phyloP scores from a whole-genome alignment of 2,888 invertebrate genomes.

The Leucophenga maculata region DNA sequence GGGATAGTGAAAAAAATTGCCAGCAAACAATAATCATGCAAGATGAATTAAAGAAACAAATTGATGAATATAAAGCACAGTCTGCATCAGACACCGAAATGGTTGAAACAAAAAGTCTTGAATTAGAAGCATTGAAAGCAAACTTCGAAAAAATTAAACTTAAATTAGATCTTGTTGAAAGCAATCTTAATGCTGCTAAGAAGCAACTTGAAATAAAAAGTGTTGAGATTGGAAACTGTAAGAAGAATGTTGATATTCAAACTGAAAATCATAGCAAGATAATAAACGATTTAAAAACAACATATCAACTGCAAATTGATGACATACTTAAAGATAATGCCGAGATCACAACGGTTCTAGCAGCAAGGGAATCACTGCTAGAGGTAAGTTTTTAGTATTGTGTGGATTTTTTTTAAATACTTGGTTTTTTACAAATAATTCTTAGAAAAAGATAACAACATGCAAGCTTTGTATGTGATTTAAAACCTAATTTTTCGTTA shows the following conservation, averaged over 20 bases:
- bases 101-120: conserved; percentile 44
- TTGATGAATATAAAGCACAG: not conserved
- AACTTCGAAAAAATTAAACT: conserved; percentile 67
- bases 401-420: too few species aligned
- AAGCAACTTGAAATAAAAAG: conserved; percentile 30
- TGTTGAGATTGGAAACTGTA: conserved; percentile 29
- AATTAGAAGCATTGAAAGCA: conserved; percentile 60
- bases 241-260: conserved; percentile 30
- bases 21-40: conserved; percentile 35
- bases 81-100: conserved; percentile 20
- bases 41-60: conserved; percentile 39
- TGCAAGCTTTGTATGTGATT: too few species aligned
- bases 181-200: conserved; percentile 38
- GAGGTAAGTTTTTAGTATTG: not conserved
- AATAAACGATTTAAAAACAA: conserved; percentile 17
- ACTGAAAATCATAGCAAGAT: conserved; percentile 12
- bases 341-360: not conserved
- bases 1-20: conserved; percentile 40
- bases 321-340: not conserved
- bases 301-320: not conserved
- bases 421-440: too few species aligned
- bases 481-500: too few species aligned
- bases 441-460: too few species aligned
- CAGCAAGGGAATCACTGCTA: not conserved
- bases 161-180: conserved; percentile 27